Base-by-base conservation (phyloP, 2,797 vertebrate species). In the Gila robusta region DNA sequence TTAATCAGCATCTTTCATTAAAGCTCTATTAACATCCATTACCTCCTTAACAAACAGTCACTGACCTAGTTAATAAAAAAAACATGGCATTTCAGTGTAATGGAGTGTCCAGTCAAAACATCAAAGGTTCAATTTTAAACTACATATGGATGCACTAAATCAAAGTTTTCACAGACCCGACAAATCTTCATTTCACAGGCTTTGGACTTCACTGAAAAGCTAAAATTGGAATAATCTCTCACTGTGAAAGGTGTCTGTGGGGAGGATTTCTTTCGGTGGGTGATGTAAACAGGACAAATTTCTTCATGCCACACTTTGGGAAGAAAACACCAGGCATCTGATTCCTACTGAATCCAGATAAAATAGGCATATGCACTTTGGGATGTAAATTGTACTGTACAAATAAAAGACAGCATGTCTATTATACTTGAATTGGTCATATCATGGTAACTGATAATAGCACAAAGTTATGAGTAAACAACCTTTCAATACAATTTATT, bases 11-110 rank as follows among this genome's bases (percentile, higher is more conserved):
- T 52, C 21, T 39, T 64, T 67, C 44, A 52, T 69, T 52, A 44
- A 74, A 64, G 21, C 28, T 74, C 39, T 74, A 49, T 64, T 77
- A 21, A 83, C 44, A 35, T 76, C 59, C 44, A 37, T 83, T 67
- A 52, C 32, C 59, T 39, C 41, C 59, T 66, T 21, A 76, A 76
- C 71, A 66, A 28, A 64, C 71, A 52, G 41, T 37, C 54, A 64
- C 39, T 73, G 54, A 83, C 19, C 81, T 49, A 64, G 54, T 21
- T 73, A 39, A 70, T 52, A 26, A 70, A 44, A 44, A 10, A 74
- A 19, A 64, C 19, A 21, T 47, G 54, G 23, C 26, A 72, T 71
- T 81, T 82, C 37, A 28, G 21, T 28, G 49, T 41, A 37, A 62
- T 23, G 16, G 16, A 41, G n/a, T 10, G 10, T 59, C 49, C 28